Percentiles rank a stretch among this genome's conserved stretches.
phyloP scores from a whole-genome alignment of 2,888 invertebrate species.

The Tuta absoluta region DNA sequence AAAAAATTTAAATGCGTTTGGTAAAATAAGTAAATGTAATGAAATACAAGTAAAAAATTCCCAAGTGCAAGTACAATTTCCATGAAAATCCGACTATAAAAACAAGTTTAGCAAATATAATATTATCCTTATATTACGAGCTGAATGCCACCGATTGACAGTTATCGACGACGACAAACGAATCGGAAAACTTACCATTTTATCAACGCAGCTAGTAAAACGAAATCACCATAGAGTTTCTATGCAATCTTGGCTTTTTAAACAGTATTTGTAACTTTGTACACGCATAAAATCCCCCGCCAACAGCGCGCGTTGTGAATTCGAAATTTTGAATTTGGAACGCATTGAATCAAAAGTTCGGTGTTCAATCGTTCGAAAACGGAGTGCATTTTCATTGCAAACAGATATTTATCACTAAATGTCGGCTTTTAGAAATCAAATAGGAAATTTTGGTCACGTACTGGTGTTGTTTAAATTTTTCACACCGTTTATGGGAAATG shows the following conservation, averaged over 20 bases:
- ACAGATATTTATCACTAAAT: slow-evolving; percentile 64
- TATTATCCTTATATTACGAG: slow-evolving; percentile 58
- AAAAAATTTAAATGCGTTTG: too few relatives aligned
- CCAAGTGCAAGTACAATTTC: slow-evolving; percentile 54
- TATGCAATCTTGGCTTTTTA: not conserved
- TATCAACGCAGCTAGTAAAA: not conserved
- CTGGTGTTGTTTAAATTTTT: slow-evolving; percentile 59
- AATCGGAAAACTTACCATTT: slow-evolving; percentile 47
- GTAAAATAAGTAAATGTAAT: too few relatives aligned
- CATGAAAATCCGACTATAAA: slow-evolving; percentile 59
- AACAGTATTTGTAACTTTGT: slow-evolving; percentile 46
- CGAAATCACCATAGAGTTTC: not conserved
- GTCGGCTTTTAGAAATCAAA: slow-evolving; percentile 57
- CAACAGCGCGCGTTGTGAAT: slow-evolving; percentile 64
- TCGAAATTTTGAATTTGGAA: slow-evolving; percentile 64
- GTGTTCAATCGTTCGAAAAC: slow-evolving; percentile 69
- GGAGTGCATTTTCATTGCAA: slow-evolving; percentile 67
- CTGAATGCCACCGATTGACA: slow-evolving; percentile 54
- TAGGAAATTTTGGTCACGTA: slow-evolving; percentile 62
- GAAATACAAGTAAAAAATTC: not conserved
- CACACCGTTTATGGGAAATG: slow-evolving; percentile 29
- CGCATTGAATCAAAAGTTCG: slow-evolving; percentile 55
- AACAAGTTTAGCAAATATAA: slow-evolving; percentile 60
- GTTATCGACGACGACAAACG: slow-evolving; percentile 59
- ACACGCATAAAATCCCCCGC: slow-evolving; percentile 65